Evolutionary conservation across 2,888 invertebrate species (phyloP).

Genomic region (Tortricodes alternella): DNA sequence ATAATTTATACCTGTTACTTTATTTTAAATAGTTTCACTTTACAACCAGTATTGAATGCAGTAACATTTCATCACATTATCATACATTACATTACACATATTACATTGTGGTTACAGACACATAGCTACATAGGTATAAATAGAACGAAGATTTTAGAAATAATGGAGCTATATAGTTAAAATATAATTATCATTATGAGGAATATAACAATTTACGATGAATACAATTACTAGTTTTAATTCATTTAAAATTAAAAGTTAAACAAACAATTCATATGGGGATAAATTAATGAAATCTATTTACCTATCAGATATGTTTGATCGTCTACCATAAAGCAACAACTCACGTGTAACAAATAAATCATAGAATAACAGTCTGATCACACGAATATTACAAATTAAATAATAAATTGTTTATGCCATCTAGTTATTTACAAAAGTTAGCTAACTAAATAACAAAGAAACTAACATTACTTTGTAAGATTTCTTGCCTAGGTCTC

Average conservation of each 20-base stretch:
- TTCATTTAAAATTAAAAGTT: slow-evolving; percentile 37
- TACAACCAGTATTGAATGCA: slow-evolving; percentile 79
- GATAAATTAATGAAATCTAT: slow-evolving; percentile 53
- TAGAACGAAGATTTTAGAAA: slow-evolving; percentile 50
- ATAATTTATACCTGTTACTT: slow-evolving; percentile 66
- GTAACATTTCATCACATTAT: slow-evolving; percentile 75
- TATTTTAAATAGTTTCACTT: slow-evolving; percentile 78
- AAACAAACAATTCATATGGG: slow-evolving; percentile 57
- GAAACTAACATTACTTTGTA: slow-evolving; percentile 75
- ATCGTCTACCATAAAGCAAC: slow-evolving; percentile 74
- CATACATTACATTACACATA: slow-evolving; percentile 69
- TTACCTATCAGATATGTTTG: slow-evolving; percentile 74
- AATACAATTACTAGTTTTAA: slow-evolving; percentile 39
- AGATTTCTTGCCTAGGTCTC: slow-evolving; percentile 58
- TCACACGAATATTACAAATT: slow-evolving; percentile 81
- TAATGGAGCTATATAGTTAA: slow-evolving; percentile 59
- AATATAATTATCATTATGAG: slow-evolving; percentile 47
- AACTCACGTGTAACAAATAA: slow-evolving; percentile 80
- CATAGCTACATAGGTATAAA: slow-evolving; percentile 62
- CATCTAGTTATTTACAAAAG: slow-evolving; percentile 81
- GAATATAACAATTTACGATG: slow-evolving; percentile 53
- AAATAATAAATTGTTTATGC: slow-evolving; percentile 76
- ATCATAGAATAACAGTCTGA: slow-evolving; percentile 81
- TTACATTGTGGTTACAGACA: slow-evolving; percentile 73
- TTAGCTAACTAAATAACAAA: slow-evolving; percentile 83